phyloP scores from a whole-genome alignment of 2,113 vertebrate genomes.

The Emydocephalus ijimae region DNA sequence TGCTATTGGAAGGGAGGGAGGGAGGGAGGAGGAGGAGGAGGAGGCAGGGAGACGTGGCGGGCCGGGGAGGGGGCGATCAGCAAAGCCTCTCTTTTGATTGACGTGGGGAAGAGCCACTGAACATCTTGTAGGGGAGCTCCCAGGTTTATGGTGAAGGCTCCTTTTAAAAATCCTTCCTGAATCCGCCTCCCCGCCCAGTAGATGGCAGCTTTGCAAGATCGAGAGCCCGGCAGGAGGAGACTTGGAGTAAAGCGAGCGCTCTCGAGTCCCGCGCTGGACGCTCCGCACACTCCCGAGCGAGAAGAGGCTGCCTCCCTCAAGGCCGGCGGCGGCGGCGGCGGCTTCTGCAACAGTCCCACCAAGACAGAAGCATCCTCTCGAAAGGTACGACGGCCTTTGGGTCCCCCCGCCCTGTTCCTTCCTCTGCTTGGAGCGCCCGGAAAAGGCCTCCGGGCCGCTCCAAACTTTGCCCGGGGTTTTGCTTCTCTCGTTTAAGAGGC shows the following conservation, averaged over 20 bases:
- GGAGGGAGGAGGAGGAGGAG: neutral
- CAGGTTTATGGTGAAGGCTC: constrained; percentile 71
- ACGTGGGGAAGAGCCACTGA: constrained; percentile 76
- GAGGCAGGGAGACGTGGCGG: constrained; percentile 13
- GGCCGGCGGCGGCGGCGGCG: neutral
- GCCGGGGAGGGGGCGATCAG: neutral
- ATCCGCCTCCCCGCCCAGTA: constrained; percentile 68
- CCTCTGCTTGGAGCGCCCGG: neutral
- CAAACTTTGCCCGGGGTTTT: neutral
- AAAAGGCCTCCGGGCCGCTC: neutral
- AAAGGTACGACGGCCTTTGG: neutral
- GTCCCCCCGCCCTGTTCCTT: neutral
- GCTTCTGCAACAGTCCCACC: neutral
- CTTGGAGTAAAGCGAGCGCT: neutral
- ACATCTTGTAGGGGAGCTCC: constrained; percentile 67
- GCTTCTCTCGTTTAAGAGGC: neutral
- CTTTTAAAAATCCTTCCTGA: constrained; percentile 86
- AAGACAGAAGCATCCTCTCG: neutral
- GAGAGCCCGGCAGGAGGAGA: constrained; percentile 6
- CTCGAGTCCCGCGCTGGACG: neutral
- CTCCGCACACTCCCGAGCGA: neutral
- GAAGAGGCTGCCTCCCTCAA: neutral
- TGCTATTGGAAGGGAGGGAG: neutral
- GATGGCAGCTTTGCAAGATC: constrained; percentile 80
- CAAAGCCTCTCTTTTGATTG: constrained; percentile 76